These are phyloP conservation scores for Nesoenas mayeri DNA, from an alignment of 2,113 vertebrate species.

Conservation along the genomic window DNA sequence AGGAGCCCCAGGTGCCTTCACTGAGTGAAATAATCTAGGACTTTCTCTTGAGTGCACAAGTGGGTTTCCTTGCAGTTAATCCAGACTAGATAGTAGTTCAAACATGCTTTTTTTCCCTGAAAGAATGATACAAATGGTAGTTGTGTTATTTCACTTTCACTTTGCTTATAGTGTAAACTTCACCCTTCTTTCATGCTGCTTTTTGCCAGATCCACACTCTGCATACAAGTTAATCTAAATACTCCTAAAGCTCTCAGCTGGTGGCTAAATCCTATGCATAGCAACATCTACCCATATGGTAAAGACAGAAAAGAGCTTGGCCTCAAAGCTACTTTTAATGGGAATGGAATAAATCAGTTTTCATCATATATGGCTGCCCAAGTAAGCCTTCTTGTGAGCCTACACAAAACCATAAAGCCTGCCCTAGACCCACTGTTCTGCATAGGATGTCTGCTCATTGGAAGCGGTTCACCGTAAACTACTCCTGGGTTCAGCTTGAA, in stretches of 20 bases:
- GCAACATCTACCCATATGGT: fast-evolving
- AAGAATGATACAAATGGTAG: neutral
- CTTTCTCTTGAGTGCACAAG: neutral
- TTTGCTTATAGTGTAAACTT: neutral
- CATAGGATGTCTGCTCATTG: fast-evolving
- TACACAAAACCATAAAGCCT: neutral
- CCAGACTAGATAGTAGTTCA: neutral
- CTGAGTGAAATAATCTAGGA: neutral
- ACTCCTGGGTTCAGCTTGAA: neutral
- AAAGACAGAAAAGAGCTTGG: neutral
- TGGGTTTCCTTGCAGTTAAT: neutral
- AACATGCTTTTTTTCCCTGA: fast-evolving
- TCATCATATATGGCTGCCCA: neutral
- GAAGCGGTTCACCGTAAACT: neutral
- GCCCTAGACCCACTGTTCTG: fast-evolving
- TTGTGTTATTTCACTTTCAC: neutral
- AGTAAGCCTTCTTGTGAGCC: neutral
- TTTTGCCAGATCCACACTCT: neutral
- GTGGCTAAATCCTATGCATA: neutral
- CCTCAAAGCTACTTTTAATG: neutral
- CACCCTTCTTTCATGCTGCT: neutral
- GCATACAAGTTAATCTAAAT: neutral
- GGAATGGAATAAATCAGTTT: neutral
- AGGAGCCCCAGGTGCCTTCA: neutral
- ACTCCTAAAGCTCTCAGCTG: neutral